Evolutionary conservation across 2,797 vertebrate genomes (phyloP).

Genomic region (Meriones psammophilus): DNA sequence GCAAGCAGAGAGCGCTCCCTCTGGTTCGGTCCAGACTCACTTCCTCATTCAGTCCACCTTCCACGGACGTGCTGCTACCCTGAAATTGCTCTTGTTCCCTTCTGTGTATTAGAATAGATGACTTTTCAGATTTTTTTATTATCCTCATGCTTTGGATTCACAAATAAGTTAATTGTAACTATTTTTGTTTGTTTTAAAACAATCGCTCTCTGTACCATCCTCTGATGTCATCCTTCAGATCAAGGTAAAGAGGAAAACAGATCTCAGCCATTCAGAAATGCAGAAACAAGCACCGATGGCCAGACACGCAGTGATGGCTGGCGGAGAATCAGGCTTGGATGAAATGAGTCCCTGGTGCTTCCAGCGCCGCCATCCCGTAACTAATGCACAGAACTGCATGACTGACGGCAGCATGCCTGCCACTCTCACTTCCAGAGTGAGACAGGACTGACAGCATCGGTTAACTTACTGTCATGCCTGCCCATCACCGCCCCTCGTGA

Average conservation of each 20-base stretch:
- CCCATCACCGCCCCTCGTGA: conserved; percentile 50
- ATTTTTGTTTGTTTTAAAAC: background rate
- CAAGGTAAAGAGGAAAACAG: background rate
- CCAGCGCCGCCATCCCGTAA: background rate
- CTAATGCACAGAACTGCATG: background rate
- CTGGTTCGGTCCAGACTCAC: background rate
- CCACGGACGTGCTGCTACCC: background rate
- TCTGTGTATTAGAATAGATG: background rate
- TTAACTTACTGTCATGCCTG: conserved; percentile 8
- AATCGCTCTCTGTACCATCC: background rate
- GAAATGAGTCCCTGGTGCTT: background rate
- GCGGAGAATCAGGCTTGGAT: background rate
- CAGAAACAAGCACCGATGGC: background rate
- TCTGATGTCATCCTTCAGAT: background rate
- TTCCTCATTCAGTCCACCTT: background rate
- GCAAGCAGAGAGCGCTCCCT: background rate
- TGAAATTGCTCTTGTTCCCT: background rate
- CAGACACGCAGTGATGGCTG: background rate
- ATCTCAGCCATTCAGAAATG: background rate
- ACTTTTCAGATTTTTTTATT: background rate
- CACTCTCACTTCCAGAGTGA: background rate
- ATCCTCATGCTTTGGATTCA: background rate
- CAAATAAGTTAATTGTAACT: background rate
- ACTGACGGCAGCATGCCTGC: background rate
- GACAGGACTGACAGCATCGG: background rate